Evolutionary conservation across 2,797 vertebrate species (phyloP).

Genomic region (Malurus leucopterus): DNA sequence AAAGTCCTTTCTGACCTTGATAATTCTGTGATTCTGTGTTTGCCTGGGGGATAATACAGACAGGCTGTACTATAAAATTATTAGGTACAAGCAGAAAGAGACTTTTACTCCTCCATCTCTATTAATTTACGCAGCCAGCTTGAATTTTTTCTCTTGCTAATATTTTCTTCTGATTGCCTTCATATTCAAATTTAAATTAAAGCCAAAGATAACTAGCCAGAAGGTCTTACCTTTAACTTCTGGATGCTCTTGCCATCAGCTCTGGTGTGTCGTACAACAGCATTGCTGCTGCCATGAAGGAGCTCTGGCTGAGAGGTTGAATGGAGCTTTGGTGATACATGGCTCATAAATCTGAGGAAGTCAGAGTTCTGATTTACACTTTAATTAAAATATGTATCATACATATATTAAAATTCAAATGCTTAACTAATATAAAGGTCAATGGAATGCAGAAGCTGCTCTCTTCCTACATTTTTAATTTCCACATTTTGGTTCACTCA

Average conservation of each 20-base stretch:
- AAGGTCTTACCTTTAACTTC: not conserved
- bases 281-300: not conserved
- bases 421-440: constrained; percentile 40
- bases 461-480: constrained; percentile 22
- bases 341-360: not conserved
- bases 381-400: constrained; percentile 24
- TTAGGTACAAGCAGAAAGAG: not conserved
- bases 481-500: not conserved
- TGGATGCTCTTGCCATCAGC: not conserved
- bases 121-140: not conserved
- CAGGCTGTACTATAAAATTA: not conserved
- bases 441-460: not conserved
- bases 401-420: constrained; percentile 5
- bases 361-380: constrained; percentile 2
- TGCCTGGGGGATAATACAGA: not conserved
- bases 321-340: not conserved
- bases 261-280: not conserved
- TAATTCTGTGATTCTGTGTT: not conserved
- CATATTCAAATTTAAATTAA: not conserved
- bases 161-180: not conserved
- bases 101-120: not conserved
- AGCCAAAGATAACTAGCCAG: not conserved
- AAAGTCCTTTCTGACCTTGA: not conserved
- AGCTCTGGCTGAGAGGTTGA: not conserved
- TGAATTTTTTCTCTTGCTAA: not conserved